phyloP scores from a whole-genome alignment of 2,888 invertebrate species.

The Neoaliturus tenellus region DNA sequence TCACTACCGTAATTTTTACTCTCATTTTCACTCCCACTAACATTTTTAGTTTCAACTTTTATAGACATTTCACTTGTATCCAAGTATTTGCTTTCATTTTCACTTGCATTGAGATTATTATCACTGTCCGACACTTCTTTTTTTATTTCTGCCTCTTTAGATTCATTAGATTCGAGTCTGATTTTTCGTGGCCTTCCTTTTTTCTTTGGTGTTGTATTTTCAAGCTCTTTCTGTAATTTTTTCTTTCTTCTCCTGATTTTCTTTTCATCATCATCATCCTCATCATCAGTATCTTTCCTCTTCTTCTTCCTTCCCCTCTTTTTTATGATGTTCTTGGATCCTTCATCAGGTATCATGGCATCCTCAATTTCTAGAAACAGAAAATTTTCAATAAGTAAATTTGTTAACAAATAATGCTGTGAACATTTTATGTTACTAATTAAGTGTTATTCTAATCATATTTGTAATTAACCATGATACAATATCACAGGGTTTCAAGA shows the following conservation, averaged over 20 bases:
- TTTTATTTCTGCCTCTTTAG: not conserved
- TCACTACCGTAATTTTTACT: conserved; percentile 32
- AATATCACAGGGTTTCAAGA: too few relatives aligned
- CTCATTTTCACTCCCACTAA: conserved; percentile 21
- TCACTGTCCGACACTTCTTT: conserved; percentile 14
- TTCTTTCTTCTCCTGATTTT: conserved; percentile 7
- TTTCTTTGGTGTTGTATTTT: conserved; percentile 10
- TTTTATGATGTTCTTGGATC: not conserved
- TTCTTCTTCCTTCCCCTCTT: conserved; percentile 33
- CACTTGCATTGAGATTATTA: conserved; percentile 7
- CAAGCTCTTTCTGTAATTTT: not conserved
- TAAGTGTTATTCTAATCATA: too few relatives aligned
- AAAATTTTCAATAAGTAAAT: not conserved
- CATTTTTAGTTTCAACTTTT: conserved; percentile 17
- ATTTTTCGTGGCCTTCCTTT: conserved; percentile 40
- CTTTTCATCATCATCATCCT: conserved; percentile 38
- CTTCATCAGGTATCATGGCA: conserved; percentile 15
- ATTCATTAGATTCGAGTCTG: not conserved
- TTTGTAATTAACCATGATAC: too few relatives aligned
- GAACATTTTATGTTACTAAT: too few relatives aligned
- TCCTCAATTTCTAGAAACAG: conserved; percentile 44
- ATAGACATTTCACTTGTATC: conserved; percentile 18
- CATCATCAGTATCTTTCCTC: conserved; percentile 29
- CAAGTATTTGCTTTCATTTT: conserved; percentile 6
- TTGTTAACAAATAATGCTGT: too few relatives aligned